Evolutionary conservation across 2,888 invertebrate genomes (phyloP), one percentile per base, ranked within the genome.

Genomic region (Ommatoiulus sabulosus): DNA sequence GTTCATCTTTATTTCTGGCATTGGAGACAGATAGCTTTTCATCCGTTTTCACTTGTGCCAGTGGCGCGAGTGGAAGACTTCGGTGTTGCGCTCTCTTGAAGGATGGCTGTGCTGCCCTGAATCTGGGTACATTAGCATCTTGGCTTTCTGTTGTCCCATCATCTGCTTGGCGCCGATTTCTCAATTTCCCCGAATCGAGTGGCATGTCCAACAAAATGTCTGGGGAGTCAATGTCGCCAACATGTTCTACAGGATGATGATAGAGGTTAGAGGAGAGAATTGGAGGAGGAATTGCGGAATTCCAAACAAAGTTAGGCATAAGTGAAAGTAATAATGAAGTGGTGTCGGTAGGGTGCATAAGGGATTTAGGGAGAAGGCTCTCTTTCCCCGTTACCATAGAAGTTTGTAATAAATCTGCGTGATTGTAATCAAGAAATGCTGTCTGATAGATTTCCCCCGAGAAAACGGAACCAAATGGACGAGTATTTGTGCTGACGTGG

Each of bases 401-500:
- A 24, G 85, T 85, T 46, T 85, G 44, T 20, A 85, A 85, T 20
- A 46, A 44, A 85, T 85, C 46, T 20, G 87, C 87, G 17, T 52
- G 20, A 87, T 17, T 87, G 52, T n/a, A 24, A 57, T 43, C 57
- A 15, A 57, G 87, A 48, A 87, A 43, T 35, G 90, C 90, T 20
- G 90, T 90, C 84, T 90, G 90, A 86, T 90, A 90, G 20, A 90
- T 90, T n/a, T 90, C 89, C 85, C 90, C 90, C 15, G 90, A 90
- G 35, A 84, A 89, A 20, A 90, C 80, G 80, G 90, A 90, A 35
- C 89, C 90, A 46, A 90, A 90, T 44, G 88, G 80, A 20, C 43
- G 72, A 44, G 80, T 88, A 84, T 88, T 84, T 80, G 84, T 24
- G 12, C 72, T 84, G 20, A 88, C 46, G 35, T 44, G 88, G 12